phyloP scores from a whole-genome alignment of 2,113 vertebrate genomes.

The Hydropotes inermis region DNA sequence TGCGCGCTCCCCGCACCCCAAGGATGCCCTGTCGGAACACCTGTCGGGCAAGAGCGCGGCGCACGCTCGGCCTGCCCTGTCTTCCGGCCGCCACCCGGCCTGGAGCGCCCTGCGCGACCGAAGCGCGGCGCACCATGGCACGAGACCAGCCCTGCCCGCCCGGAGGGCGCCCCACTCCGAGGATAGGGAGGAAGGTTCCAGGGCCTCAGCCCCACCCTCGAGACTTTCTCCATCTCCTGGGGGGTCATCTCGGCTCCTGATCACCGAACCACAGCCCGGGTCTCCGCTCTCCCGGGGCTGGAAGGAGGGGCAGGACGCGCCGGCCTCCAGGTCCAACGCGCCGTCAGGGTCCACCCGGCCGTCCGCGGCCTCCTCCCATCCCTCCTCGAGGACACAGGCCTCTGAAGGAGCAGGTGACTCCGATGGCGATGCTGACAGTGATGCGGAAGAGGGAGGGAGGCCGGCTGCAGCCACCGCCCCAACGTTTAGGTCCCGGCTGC shows the following conservation, averaged over 20 bases:
- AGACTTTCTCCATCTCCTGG: constrained; percentile 12
- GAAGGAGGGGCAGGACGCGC: not conserved
- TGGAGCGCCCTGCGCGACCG: not conserved
- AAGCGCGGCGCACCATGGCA: fast-evolving
- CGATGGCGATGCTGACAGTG: not conserved
- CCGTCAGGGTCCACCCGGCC: constrained; percentile 19
- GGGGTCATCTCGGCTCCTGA: constrained; percentile 23
- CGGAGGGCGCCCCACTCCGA: not conserved
- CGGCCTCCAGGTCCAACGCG: not conserved
- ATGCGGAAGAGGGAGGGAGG: not conserved
- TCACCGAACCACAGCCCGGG: constrained; percentile 23
- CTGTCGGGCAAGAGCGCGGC: constrained; percentile 60
- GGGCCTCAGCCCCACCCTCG: not conserved
- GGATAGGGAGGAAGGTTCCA: constrained; percentile 42
- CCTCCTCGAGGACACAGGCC: constrained; percentile 43
- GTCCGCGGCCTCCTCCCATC: not conserved
- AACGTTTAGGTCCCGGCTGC: not conserved
- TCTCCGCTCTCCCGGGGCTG: not conserved
- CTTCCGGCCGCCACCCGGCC: constrained; percentile 34
- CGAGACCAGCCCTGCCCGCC: not conserved
- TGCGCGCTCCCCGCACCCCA: constrained; percentile 62
- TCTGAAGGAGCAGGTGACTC: not conserved
- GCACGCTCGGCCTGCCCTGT: not conserved
- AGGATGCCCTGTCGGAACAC: constrained; percentile 63
- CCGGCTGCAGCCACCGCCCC: not conserved